phyloP scores from a whole-genome alignment of 1,140 invertebrate genomes.

The Sycobia sp. region DNA sequence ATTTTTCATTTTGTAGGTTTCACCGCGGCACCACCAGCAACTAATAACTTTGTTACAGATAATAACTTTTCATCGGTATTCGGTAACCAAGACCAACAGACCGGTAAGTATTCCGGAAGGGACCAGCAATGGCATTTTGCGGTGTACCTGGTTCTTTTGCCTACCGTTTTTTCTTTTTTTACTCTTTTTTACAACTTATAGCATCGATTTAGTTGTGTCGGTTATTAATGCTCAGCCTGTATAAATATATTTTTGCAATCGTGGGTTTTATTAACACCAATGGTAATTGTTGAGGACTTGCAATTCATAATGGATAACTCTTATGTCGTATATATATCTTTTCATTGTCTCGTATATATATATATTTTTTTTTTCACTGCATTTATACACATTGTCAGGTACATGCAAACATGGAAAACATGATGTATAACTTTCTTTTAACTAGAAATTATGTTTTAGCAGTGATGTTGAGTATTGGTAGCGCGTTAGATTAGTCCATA shows the following conservation, averaged over 20 bases:
- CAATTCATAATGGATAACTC: conserved; percentile 1
- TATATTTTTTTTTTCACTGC: conserved; percentile 2
- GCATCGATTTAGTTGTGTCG: conserved; percentile 24
- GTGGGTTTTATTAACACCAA: conserved; percentile 15
- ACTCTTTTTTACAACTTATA: conserved; percentile 12
- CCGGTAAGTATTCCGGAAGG: conserved; percentile 62
- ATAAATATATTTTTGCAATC: conserved; percentile 15
- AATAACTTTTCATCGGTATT: conserved; percentile 85
- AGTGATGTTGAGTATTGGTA: conserved; percentile 20
- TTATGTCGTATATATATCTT: conserved; percentile 1
- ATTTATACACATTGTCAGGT: conserved; percentile 12
- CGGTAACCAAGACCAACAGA: conserved; percentile 73
- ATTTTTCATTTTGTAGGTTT: conserved; percentile 65
- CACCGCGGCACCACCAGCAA: conserved; percentile 62
- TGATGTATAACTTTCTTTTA: neutral
- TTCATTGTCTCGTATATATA: neutral
- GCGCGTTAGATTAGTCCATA: conserved; percentile 28
- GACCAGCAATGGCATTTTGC: neutral
- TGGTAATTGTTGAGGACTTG: conserved; percentile 9
- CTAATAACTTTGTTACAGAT: conserved; percentile 83
- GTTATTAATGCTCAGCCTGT: conserved; percentile 25
- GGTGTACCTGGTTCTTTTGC: conserved; percentile 19
- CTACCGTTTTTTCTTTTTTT: conserved; percentile 7
- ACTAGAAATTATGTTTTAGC: conserved; percentile 17
- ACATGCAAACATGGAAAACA: conserved; percentile 22